phyloP scores from a whole-genome alignment of 1,140 invertebrate genomes.

The Ceratitis capitata region DNA sequence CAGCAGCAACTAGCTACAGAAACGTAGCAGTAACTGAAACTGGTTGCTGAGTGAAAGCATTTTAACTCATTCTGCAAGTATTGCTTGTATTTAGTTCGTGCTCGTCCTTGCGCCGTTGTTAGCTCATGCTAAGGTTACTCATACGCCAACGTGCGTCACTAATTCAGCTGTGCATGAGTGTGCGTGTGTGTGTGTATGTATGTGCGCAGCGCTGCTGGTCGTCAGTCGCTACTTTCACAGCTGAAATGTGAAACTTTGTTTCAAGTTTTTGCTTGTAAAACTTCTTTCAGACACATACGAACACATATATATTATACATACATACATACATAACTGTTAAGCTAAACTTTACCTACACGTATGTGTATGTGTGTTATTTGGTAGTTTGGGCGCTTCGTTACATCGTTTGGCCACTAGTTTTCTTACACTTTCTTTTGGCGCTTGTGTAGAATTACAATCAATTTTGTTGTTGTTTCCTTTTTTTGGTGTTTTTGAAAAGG shows the following conservation, averaged over 20 bases:
- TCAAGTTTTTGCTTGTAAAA: neutral
- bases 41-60: neutral
- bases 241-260: conserved; percentile 21
- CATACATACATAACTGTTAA: neutral
- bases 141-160: neutral
- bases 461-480: neutral
- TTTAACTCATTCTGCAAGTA: neutral
- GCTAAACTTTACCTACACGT: neutral
- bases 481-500: neutral
- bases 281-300: neutral
- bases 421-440: neutral
- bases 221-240: neutral
- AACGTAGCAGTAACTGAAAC: neutral
- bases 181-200: neutral
- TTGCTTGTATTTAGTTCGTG: neutral
- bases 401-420: conserved; percentile 34
- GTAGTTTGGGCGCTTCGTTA: neutral
- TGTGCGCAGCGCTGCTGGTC: neutral
- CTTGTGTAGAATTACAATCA: conserved; percentile 11
- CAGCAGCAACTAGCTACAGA: neutral
- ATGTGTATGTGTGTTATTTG: neutral
- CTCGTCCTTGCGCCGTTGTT: neutral
- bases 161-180: too few relatives aligned
- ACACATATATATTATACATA: too few relatives aligned
- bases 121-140: conserved; percentile 22